phyloP scores from a whole-genome alignment of 1,140 invertebrate genomes.

The Philotrypesis tridentata region DNA sequence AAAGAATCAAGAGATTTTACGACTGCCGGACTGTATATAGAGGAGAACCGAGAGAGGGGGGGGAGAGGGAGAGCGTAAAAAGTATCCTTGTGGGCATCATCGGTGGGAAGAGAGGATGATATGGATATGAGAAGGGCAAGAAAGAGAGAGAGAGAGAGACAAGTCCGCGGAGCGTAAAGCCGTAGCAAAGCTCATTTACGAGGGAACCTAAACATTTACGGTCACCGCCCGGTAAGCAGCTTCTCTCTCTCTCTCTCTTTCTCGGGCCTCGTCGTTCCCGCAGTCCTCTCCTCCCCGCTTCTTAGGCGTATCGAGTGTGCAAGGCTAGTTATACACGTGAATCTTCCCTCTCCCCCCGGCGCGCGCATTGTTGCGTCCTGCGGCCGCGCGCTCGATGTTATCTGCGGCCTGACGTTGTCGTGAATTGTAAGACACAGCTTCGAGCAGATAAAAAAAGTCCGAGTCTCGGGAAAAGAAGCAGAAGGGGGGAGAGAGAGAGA shows the following conservation, averaged over 20 bases:
- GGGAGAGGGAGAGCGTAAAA: too few relatives aligned
- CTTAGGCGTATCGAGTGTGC: neutral
- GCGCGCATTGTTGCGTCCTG: conserved; percentile 60
- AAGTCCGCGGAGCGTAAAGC: conserved; percentile 48
- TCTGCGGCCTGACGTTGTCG: conserved; percentile 64
- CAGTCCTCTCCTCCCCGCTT: neutral
- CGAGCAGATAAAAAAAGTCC: conserved; percentile 57
- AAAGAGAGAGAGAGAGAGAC: too few relatives aligned
- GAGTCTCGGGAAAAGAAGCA: conserved; percentile 50
- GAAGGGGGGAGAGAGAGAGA: conserved; percentile 40
- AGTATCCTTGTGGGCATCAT: neutral
- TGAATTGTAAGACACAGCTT: conserved; percentile 66
- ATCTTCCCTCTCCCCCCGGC: neutral
- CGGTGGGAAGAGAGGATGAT: neutral
- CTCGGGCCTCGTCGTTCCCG: neutral
- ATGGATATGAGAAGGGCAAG: neutral
- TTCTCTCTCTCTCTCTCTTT: neutral
- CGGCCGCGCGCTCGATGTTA: conserved; percentile 62
- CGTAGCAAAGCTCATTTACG: conserved; percentile 59
- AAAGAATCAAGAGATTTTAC: conserved; percentile 8
- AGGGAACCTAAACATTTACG: conserved; percentile 56
- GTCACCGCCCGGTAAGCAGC: conserved; percentile 30
- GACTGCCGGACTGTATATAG: neutral
- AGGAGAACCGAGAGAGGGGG: neutral
- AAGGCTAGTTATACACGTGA: neutral